These are phyloP conservation scores for Copsychus sechellarum DNA, from an alignment of 2,113 vertebrate species.

Conservation along the genomic window DNA sequence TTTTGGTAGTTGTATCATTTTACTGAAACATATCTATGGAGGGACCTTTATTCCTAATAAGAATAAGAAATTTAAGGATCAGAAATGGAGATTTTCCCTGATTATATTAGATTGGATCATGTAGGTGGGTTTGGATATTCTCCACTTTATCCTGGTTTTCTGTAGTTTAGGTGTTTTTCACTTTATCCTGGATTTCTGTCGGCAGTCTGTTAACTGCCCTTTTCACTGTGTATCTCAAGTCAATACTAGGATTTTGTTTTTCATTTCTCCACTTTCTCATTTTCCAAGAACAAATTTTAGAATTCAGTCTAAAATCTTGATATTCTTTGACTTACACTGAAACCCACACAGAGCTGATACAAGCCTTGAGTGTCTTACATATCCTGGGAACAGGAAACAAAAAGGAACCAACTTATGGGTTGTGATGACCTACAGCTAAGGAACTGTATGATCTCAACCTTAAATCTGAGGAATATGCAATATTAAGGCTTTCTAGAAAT, in stretches of 20 bases:
- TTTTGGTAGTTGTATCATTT: neutral
- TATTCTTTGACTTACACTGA: neutral
- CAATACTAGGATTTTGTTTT: neutral
- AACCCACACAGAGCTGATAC: neutral
- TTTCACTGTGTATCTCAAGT: neutral
- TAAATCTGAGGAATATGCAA: neutral
- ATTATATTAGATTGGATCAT: rapidly evolving
- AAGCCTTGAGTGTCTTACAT: neutral
- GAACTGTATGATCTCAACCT: neutral
- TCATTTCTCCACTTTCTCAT: neutral
- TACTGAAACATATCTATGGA: neutral
- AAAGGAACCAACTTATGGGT: rapidly evolving
- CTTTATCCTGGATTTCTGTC: neutral
- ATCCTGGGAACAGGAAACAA: neutral
- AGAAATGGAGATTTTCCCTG: neutral
- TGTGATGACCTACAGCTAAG: neutral
- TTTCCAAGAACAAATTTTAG: neutral
- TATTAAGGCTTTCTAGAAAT: neutral
- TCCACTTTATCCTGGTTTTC: neutral
- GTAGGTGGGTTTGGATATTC: neutral
- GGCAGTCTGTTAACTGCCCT: neutral
- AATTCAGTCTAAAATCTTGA: neutral
- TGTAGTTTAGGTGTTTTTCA: neutral
- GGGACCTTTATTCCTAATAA: neutral
- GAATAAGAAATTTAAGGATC: neutral